These are phyloP conservation scores for Chelmon rostratus DNA, from an alignment of 2,797 vertebrate species.

Conservation along the genomic window DNA sequence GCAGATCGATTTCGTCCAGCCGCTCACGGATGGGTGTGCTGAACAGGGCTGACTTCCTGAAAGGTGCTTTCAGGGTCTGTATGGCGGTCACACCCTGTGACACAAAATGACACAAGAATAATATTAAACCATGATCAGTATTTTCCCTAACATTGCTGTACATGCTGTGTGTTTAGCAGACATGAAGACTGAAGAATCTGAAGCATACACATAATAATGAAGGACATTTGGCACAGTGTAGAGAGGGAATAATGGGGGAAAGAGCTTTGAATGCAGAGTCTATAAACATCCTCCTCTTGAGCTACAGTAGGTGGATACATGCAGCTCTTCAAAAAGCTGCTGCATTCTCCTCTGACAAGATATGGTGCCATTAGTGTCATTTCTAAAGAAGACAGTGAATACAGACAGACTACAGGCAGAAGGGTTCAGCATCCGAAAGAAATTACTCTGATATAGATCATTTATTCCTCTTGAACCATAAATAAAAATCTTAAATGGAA, in stretches of 20 bases:
- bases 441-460: not conserved
- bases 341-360: slow-evolving; percentile 28
- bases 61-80: slow-evolving; percentile 61
- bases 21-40: slow-evolving; percentile 78
- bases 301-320: not conserved
- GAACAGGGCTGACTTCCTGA: slow-evolving; percentile 82
- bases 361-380: slow-evolving; percentile 20
- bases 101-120: slow-evolving; percentile 32
- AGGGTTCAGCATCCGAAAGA: not conserved
- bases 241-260: not conserved
- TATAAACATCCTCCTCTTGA: slow-evolving; percentile 19
- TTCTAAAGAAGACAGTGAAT: slow-evolving; percentile 1
- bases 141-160: not conserved
- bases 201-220: not conserved
- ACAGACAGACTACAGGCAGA: not conserved
- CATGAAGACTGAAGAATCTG: not conserved
- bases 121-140: not conserved
- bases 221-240: not conserved
- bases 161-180: not conserved
- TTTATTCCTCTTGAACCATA: not conserved
- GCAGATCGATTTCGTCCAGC: slow-evolving; percentile 70
- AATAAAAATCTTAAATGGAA: not conserved
- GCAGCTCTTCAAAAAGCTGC: slow-evolving; percentile 8
- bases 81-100: slow-evolving; percentile 77
- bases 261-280: not conserved